Conservation (phyloP, 2,888 invertebrate species). For the Melieria picta region DNA sequence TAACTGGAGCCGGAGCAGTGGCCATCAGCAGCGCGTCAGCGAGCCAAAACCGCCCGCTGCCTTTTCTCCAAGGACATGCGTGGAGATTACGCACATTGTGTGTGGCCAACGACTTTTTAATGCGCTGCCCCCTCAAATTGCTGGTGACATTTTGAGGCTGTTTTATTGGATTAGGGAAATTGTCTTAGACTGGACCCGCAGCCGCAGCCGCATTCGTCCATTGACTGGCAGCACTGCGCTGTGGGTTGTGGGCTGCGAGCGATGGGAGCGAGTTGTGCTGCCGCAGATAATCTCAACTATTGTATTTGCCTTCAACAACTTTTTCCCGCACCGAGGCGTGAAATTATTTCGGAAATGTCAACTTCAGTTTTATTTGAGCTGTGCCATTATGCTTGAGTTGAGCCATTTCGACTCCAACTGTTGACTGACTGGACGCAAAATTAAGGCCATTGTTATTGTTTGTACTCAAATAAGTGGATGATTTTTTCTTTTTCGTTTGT, state of each 20-base stretch:
- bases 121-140: constrained; percentile 13
- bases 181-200: constrained; percentile 5
- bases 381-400: constrained; percentile 8
- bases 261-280: not conserved
- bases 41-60: no score
- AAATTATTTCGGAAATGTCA: constrained; percentile 15
- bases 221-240: not conserved
- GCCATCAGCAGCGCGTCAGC: no score
- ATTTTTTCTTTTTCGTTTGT: no score
- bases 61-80: constrained; percentile 11
- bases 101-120: not conserved
- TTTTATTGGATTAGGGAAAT: constrained; percentile 28
- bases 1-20: constrained; percentile 3
- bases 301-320: not conserved
- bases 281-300: not conserved
- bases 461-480: no score
- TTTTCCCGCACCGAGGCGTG: constrained; percentile 12
- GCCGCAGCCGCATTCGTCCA: not conserved
- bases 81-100: constrained; percentile 20
- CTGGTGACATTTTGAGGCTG: constrained; percentile 30
- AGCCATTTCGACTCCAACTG: not conserved
- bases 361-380: constrained; percentile 9
- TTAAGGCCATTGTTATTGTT: constrained; percentile 2
- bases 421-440: not conserved
- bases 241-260: not conserved